Conservation (phyloP, 2,113 vertebrate genomes). For the Eclectus roratus region DNA sequence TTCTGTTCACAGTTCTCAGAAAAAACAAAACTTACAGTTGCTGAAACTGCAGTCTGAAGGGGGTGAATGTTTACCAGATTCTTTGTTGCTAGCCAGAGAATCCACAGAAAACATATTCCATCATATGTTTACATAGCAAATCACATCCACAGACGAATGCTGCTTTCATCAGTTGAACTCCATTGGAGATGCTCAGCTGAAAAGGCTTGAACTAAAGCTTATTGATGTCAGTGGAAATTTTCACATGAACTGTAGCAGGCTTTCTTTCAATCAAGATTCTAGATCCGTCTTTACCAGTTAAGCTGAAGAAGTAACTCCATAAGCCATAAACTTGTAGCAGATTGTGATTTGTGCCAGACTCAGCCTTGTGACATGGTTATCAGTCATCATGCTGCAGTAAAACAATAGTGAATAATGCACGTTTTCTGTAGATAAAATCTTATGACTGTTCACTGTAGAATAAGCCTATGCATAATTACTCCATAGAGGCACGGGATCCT, state of each 20-base stretch:
- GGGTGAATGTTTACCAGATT: slow-evolving; percentile 25
- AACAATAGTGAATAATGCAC: neutral
- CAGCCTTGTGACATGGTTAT: neutral
- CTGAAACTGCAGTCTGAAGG: slow-evolving; percentile 43
- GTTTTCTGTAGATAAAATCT: neutral
- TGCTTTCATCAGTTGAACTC: slow-evolving; percentile 5
- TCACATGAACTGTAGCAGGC: neutral
- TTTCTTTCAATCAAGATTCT: neutral
- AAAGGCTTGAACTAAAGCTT: neutral
- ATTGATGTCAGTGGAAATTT: neutral
- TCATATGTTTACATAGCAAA: slow-evolving; percentile 20
- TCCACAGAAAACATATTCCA: slow-evolving; percentile 12
- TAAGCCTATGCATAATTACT: neutral
- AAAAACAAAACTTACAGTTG: slow-evolving; percentile 40
- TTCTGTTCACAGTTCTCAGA: slow-evolving; percentile 57
- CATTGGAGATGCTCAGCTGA: neutral
- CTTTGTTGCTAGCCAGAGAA: slow-evolving; percentile 20
- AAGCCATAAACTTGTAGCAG: neutral
- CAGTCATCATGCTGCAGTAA: neutral
- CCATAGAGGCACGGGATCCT: neutral
- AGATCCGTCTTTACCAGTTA: neutral
- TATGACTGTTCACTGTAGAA: neutral
- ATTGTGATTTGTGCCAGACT: neutral
- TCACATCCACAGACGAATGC: neutral
- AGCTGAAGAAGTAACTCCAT: neutral